Conservation (phyloP, 1,140 invertebrate species). For the Zeugodacus cucurbitae region DNA sequence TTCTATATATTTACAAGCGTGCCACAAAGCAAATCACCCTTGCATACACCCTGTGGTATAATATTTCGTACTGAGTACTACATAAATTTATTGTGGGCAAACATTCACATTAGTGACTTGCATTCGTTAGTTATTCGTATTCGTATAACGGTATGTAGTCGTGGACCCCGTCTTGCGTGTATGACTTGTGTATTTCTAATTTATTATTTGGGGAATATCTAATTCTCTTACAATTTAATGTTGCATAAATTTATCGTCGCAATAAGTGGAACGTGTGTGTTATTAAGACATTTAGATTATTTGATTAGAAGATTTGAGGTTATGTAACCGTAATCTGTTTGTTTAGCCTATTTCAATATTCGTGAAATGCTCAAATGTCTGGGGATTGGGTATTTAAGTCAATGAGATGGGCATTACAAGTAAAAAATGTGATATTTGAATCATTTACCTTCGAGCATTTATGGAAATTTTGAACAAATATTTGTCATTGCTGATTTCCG, state of each 20-base stretch:
- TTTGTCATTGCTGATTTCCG: too few relatives aligned
- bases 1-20: constrained; percentile 5
- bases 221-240: neutral
- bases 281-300: constrained; percentile 8
- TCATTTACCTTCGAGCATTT: too few relatives aligned
- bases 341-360: neutral
- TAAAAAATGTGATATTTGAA: too few relatives aligned
- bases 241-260: neutral
- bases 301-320: constrained; percentile 24
- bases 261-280: neutral
- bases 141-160: neutral
- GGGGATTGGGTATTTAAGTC: neutral
- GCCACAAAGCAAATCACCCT: neutral
- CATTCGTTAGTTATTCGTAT: neutral
- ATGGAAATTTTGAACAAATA: too few relatives aligned
- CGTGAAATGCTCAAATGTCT: neutral
- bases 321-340: neutral
- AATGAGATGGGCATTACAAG: too few relatives aligned
- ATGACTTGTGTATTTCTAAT: neutral
- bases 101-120: neutral
- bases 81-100: constrained; percentile 11
- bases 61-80: neutral
- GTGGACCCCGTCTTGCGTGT: neutral
- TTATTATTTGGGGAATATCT: constrained; percentile 9
- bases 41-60: neutral